A percentile compares a stretch with the other conserved stretches of the same genome.
Conservation (phyloP, 2,113 vertebrate genomes). For the Aramus guarauna region DNA sequence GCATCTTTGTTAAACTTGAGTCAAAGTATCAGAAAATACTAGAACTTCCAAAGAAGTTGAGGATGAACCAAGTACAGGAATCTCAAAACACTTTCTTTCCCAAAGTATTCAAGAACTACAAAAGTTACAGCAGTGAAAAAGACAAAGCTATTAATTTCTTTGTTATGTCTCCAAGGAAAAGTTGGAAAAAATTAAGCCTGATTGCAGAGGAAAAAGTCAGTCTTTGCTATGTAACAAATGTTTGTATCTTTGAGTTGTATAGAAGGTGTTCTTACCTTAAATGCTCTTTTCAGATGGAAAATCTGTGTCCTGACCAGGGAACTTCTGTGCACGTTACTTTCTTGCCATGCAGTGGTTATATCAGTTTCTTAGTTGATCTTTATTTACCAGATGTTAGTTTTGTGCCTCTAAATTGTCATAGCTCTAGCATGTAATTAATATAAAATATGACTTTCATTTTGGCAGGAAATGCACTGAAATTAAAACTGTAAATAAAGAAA, state of each 20-base stretch:
- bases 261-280: not conserved
- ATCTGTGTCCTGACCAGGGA: not conserved
- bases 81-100: not conserved
- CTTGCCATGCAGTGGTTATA: not conserved
- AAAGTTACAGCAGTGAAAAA: not conserved
- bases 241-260: not conserved
- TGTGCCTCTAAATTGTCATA: not conserved
- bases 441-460: not conserved
- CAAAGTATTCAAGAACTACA: not conserved
- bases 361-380: not conserved
- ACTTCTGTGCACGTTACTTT: not conserved
- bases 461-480: not conserved
- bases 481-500: not conserved
- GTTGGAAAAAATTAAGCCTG: not conserved
- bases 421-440: not conserved
- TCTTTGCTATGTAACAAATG: not conserved
- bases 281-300: not conserved
- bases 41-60: not conserved
- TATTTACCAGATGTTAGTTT: not conserved
- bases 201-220: not conserved
- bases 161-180: not conserved
- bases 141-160: not conserved
- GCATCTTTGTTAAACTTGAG: not conserved
- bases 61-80: not conserved
- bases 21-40: not conserved